These are phyloP conservation scores for Escarpia spicata DNA, from an alignment of 2,888 invertebrate species.

Conservation along the genomic window DNA sequence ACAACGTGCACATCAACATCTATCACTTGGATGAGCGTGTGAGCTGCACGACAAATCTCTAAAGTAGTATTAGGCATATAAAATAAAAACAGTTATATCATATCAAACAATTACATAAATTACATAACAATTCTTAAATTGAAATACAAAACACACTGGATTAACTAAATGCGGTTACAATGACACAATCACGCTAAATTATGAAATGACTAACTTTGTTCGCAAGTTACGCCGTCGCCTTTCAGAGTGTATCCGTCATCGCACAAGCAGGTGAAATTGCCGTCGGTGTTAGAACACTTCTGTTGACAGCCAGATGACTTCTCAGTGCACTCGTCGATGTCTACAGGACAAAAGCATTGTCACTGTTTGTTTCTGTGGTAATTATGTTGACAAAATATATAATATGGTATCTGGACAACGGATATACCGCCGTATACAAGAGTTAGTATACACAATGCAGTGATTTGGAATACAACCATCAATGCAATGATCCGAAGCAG, in stretches of 20 bases:
- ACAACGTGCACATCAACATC: background rate
- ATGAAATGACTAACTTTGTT: no score
- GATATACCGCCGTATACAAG: no score
- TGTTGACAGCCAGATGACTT: background rate
- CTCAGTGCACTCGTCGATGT: constrained; percentile 6
- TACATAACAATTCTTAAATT: background rate
- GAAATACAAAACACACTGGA: background rate
- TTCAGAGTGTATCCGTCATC: no score
- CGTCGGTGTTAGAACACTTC: background rate
- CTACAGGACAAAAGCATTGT: background rate
- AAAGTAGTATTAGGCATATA: background rate
- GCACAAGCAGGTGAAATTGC: background rate
- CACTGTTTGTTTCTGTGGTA: no score
- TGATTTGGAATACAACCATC: no score
- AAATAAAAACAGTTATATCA: background rate
- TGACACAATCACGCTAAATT: background rate
- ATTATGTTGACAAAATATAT: no score
- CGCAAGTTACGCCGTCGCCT: no score
- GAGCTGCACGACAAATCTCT: background rate
- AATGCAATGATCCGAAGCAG: background rate
- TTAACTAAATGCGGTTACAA: background rate
- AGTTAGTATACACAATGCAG: no score
- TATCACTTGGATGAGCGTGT: background rate
- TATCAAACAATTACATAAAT: background rate
- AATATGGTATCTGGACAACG: no score